Conservation (phyloP, 1,140 invertebrate species). For the Coenobita brevimanus region DNA sequence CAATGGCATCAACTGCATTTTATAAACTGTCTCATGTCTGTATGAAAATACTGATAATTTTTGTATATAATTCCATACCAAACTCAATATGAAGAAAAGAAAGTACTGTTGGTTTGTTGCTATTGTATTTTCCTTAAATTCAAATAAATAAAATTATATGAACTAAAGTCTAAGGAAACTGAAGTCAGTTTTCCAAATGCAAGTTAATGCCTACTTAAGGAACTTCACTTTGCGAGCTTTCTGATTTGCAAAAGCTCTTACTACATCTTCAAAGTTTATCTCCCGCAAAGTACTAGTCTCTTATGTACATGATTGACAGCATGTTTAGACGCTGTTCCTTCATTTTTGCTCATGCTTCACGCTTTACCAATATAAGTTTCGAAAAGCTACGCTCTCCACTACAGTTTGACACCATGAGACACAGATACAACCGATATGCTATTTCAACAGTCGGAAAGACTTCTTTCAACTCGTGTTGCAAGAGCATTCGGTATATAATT, state of each 20-base stretch:
- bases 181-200: neutral
- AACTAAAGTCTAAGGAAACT: neutral
- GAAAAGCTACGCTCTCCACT: too few species aligned
- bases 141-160: slow-evolving; percentile 4
- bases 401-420: too few species aligned
- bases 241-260: neutral
- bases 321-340: slow-evolving; percentile 25
- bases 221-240: slow-evolving; percentile 1
- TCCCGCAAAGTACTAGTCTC: neutral
- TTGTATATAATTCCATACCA: neutral
- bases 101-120: neutral
- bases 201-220: slow-evolving; percentile 14
- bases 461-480: slow-evolving; percentile 26
- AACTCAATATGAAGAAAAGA: neutral
- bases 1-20: neutral
- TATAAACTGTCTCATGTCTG: neutral
- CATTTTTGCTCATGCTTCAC: neutral
- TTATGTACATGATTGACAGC: slow-evolving; percentile 9
- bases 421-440: too few species aligned
- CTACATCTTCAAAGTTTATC: slow-evolving; percentile 12
- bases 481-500: slow-evolving; percentile 16
- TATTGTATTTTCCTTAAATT: neutral
- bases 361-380: too few species aligned
- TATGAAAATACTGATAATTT: too few species aligned
- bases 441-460: slow-evolving; percentile 21